Conservation (phyloP, 2,797 vertebrate species). For the Smutsia temminckii region DNA sequence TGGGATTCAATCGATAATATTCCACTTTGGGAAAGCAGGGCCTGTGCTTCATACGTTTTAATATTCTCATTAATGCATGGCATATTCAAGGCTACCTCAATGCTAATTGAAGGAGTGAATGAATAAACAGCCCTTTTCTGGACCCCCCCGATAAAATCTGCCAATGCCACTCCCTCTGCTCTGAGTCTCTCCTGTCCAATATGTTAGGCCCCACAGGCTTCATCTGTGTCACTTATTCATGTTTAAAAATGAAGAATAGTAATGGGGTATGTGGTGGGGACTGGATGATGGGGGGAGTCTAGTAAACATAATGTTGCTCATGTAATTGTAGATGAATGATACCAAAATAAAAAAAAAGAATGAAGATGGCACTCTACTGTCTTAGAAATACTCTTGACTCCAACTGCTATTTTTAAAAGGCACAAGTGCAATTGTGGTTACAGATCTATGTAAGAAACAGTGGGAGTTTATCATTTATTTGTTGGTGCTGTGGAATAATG, state of each 20-base stretch:
- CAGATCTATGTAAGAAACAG: conserved; percentile 8
- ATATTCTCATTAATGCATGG: not conserved
- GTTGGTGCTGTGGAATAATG: conserved; percentile 56
- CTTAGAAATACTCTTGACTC: conserved; percentile 43
- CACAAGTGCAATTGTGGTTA: conserved; percentile 26
- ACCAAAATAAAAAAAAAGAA: no score
- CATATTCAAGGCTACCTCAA: not conserved
- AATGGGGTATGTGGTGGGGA: no score
- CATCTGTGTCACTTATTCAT: conserved; percentile 39
- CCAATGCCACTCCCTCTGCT: not conserved
- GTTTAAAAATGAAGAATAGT: conserved; percentile 40
- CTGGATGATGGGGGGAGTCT: no score
- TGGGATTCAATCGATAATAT: not conserved
- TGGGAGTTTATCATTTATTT: conserved; percentile 55
- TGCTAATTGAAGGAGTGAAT: not conserved
- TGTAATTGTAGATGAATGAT: no score
- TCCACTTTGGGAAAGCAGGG: not conserved
- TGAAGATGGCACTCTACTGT: conserved; percentile 39
- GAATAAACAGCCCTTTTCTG: not conserved
- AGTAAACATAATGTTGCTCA: no score
- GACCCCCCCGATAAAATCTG: not conserved
- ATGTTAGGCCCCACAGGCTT: not conserved
- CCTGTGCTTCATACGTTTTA: not conserved
- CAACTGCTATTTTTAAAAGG: conserved; percentile 60
- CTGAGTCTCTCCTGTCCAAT: not conserved